Conservation (phyloP, 2,888 invertebrate genomes). For the Cinara cedri region DNA sequence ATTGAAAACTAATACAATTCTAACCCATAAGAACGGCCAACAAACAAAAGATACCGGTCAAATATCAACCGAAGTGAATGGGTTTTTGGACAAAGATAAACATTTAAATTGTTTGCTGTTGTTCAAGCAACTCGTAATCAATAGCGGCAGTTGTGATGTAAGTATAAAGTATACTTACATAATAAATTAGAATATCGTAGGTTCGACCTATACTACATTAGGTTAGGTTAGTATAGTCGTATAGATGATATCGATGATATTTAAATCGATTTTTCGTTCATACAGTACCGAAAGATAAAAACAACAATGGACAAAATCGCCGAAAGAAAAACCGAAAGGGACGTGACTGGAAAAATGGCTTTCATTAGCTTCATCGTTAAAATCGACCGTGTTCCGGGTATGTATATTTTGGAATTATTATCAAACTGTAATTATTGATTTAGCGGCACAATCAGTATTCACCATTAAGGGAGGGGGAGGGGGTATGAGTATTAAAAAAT, state of each 20-base stretch:
- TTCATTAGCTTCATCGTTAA: slow-evolving; percentile 34
- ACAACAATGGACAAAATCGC: slow-evolving; percentile 1
- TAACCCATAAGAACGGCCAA: not conserved
- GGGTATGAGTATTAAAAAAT: too few relatives aligned
- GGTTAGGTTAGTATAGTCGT: too few relatives aligned
- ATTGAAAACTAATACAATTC: not conserved
- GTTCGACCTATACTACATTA: too few relatives aligned
- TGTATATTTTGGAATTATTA: not conserved
- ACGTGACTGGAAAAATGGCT: not conserved
- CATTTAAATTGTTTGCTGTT: slow-evolving; percentile 27
- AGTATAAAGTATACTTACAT: not conserved
- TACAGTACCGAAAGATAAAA: slow-evolving; percentile 31
- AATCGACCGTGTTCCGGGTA: slow-evolving; percentile 21
- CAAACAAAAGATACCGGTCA: not conserved
- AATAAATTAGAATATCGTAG: too few relatives aligned
- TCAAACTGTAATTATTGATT: too few relatives aligned
- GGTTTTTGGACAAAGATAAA: slow-evolving; percentile 22
- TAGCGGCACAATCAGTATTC: too few relatives aligned
- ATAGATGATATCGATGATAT: too few relatives aligned
- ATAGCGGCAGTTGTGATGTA: slow-evolving; percentile 33
- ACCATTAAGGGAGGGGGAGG: too few relatives aligned
- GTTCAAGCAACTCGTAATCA: slow-evolving; percentile 10
- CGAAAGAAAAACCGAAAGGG: not conserved
- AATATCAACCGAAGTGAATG: slow-evolving; percentile 17
- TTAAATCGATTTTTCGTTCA: not conserved